Evolutionary conservation across 2,888 invertebrate species (phyloP), one percentile per base, ranked within the genome.

Genomic region (Drosophila anomalipes): DNA sequence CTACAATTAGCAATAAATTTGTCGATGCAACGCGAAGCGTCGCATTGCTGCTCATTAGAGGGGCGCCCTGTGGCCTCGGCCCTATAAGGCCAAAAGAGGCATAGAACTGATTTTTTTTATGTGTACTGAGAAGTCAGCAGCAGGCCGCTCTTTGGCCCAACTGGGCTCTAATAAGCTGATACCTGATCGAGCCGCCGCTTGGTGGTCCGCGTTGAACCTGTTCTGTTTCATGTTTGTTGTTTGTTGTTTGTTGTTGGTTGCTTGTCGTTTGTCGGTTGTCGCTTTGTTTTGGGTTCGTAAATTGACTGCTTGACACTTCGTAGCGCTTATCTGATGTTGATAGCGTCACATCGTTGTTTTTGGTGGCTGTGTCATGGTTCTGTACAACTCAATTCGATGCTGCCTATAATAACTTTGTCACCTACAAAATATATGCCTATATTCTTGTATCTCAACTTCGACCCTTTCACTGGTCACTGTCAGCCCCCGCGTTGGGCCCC

Each of bases 321-420:
- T 62, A 76, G 72, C 58, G 73, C 82, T 84, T 90, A 84, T 90
- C 90, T 85, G 90, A 91, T 91, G 70, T 71, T 83, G 90, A 91
- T 91, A 81, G 85, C 67, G 79, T 89, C 89, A 88, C 79, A 72
- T 81, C 77, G 71, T 81, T 77, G 73, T 77, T 74, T 67, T 71
- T 66, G 60, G 56, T 56, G 58, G 61, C 58, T 53, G 64, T 49
- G 65, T 16, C 69, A 26, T 47, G 35, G 47, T 26, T 47, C 51
- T 54, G 26, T 39, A 51, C 73, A 47, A 56, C 44, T 60, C 61
- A 59, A 41, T 57, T 67, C 71, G 32, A 30, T 39, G 60, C 75
- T 70, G 71, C 53, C 85, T 64, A 82, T 90, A 90, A 91, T 92
- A 91, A 92, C 83, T 91, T 91, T 91, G 91, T 91, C 91, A 91